Percentiles rank a stretch among this genome's conserved stretches.
These are phyloP conservation scores for Phyto melanocephala DNA, from an alignment of 2,888 invertebrate genomes.

Conservation along the genomic window DNA sequence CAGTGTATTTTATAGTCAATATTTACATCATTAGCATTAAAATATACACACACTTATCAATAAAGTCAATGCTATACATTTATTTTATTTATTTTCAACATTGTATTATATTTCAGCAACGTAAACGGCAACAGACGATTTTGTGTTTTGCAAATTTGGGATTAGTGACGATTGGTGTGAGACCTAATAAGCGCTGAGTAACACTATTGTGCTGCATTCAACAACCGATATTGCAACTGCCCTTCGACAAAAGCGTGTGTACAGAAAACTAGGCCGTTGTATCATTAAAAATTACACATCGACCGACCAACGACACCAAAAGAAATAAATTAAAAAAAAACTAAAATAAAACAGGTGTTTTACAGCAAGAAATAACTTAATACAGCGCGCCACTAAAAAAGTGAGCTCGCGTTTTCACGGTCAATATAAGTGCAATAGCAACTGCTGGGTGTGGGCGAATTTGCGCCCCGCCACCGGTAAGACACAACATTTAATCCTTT, in stretches of 20 bases:
- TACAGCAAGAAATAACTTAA: constrained; percentile 64
- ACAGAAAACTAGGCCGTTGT: constrained; percentile 31
- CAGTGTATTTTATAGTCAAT: constrained; percentile 10
- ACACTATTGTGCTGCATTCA: neutral
- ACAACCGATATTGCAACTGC: neutral
- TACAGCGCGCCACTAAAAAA: constrained; percentile 73
- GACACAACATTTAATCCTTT: constrained; percentile 58
- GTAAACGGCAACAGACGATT: constrained; percentile 41
- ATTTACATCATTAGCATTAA: constrained; percentile 39
- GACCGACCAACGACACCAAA: neutral
- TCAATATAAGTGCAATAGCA: constrained; percentile 80
- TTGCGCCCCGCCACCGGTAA: constrained; percentile 80
- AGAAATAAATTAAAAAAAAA: too few relatives aligned
- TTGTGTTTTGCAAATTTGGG: constrained; percentile 31
- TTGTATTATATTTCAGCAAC: constrained; percentile 42
- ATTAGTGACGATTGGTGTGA: constrained; percentile 16
- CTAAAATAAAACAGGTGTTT: constrained; percentile 29
- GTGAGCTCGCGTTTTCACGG: constrained; percentile 71
- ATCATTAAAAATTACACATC: neutral
- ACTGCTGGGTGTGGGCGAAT: constrained; percentile 80
- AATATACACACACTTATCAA: too few relatives aligned
- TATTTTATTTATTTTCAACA: neutral
- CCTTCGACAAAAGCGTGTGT: neutral
- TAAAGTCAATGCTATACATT: constrained; percentile 32
- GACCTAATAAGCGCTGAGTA: constrained; percentile 48